Conservation (phyloP, 2,888 invertebrate genomes). For the Aspidapion aeneum region DNA sequence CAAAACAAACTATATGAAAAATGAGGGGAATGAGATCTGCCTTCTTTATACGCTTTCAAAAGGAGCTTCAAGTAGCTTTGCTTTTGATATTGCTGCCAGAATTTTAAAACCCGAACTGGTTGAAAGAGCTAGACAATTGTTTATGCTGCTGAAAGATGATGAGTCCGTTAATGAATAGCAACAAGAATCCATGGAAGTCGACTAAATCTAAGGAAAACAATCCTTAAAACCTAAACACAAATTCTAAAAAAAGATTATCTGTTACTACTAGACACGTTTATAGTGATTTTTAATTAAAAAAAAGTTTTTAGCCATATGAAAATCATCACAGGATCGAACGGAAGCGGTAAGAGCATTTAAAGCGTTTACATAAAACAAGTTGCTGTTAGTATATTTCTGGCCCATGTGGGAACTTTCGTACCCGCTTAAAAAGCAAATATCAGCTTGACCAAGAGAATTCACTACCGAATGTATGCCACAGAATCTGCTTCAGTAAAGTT, state of each 20-base stretch:
- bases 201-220: too few species aligned
- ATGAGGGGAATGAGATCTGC: slow-evolving; percentile 51
- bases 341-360: slow-evolving; percentile 91
- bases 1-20: slow-evolving; percentile 39
- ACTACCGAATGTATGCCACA: slow-evolving; percentile 68
- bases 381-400: slow-evolving; percentile 76
- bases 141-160: slow-evolving; percentile 40
- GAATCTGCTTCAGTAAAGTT: slow-evolving; percentile 77
- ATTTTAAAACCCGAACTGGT: slow-evolving; percentile 57
- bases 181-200: too few species aligned
- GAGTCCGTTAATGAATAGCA: too few species aligned
- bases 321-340: slow-evolving; percentile 82
- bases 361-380: slow-evolving; percentile 86
- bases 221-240: too few species aligned
- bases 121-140: slow-evolving; percentile 52
- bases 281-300: too few species aligned
- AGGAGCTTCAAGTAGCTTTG: slow-evolving; percentile 60
- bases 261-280: too few species aligned
- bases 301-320: slow-evolving; percentile 58
- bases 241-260: too few species aligned
- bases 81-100: slow-evolving; percentile 60
- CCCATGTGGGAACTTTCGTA: slow-evolving; percentile 87
- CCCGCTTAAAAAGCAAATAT: slow-evolving; percentile 75
- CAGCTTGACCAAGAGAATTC: slow-evolving; percentile 68
- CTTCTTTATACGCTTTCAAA: slow-evolving; percentile 63